Evolutionary conservation across 1,140 invertebrate species (phyloP), one percentile per base, ranked within the genome.

Genomic region (Caenorhabditis latens): DNA sequence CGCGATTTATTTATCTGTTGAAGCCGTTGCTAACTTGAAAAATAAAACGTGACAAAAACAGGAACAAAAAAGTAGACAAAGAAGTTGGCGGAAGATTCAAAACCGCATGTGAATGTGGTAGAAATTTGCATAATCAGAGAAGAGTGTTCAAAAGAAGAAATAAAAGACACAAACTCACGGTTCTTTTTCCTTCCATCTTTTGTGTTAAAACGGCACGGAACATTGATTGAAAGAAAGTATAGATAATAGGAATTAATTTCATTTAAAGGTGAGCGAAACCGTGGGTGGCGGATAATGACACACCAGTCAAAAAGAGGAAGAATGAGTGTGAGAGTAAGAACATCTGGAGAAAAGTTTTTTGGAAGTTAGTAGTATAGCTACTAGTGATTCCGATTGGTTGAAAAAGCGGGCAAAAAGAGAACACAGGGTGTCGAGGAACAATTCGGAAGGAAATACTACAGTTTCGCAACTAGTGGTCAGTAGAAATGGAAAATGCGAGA

Each of bases 171-270:
- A 79, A 79, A 79, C 43, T 79, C 71, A 53, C 71, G 42, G 21
- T 40, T 40, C 40, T 71, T 32, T 71, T 40, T 63, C 32, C 21
- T 71, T 2, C 32, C 32, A 32, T 32, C 19, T 32, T 46, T 43
- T 24, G 5, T 71, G 42, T 40, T 24, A 65, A 40, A 71, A 71
- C 46, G 71, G 46, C 71, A n/a, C 46, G 71, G 71, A 79, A 79
- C 71, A 79, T 79, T 79, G 71, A 79, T 79, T 79, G 71, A 13
- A 48, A 32, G 42, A 79, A 50, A 19, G 71, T 79, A 46, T 79
- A 79, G 71, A 79, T 79, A 79, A 79, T 50, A 79, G 71, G 71
- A 79, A 79, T 79, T 48, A 79, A 46, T 79, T 79, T 79, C 71
- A 79, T 79, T 79, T 48, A 79, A 79, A 79, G 43, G 71, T 79